phyloP scores from a whole-genome alignment of 2,797 vertebrate species.

The Bryconaethiops microstoma region DNA sequence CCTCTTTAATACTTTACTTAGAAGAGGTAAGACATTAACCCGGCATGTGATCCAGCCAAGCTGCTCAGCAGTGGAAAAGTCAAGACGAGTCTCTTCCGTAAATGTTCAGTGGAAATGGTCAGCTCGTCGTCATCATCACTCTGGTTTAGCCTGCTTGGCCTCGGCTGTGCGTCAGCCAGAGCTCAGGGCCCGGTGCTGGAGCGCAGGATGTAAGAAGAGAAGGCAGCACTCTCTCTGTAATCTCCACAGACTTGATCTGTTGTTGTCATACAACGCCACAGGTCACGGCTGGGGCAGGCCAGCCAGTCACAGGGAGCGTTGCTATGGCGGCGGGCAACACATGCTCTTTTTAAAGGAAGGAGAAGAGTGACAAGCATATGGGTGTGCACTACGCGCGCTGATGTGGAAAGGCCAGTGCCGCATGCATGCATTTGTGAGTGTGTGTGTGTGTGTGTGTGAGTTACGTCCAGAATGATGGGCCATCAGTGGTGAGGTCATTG shows the following conservation, averaged over 20 bases:
- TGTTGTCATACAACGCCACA: conserved; percentile 64
- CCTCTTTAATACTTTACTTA: conserved; percentile 58
- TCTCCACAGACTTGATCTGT: conserved; percentile 65
- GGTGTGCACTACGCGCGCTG: conserved; percentile 36
- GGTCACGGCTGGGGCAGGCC: conserved; percentile 67
- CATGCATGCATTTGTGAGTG: conserved; percentile 23
- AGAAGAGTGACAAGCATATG: conserved; percentile 44
- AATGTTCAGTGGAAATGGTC: conserved; percentile 35
- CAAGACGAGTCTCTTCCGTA: conserved; percentile 49
- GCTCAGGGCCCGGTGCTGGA: conserved; percentile 47
- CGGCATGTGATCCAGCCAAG: conserved; percentile 58
- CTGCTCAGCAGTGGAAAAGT: conserved; percentile 65
- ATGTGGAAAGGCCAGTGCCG: conserved; percentile 44
- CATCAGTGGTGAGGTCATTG: conserved; percentile 53
- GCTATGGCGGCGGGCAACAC: conserved; percentile 65
- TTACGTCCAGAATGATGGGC: conserved; percentile 38
- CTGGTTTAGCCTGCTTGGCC: conserved; percentile 42
- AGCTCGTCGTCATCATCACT: conserved; percentile 48
- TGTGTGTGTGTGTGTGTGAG: conserved; percentile 6
- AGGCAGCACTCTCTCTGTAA: conserved; percentile 63
- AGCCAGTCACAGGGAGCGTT: conserved; percentile 70
- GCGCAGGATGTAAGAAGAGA: conserved; percentile 65
- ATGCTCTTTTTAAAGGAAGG: conserved; percentile 58
- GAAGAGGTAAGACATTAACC: conserved; percentile 67
- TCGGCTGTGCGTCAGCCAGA: conserved; percentile 57